Percentiles rank a stretch among this genome's conserved stretches.
Evolutionary conservation across 2,888 invertebrate genomes (phyloP).

Genomic region (Tortrix viridana): DNA sequence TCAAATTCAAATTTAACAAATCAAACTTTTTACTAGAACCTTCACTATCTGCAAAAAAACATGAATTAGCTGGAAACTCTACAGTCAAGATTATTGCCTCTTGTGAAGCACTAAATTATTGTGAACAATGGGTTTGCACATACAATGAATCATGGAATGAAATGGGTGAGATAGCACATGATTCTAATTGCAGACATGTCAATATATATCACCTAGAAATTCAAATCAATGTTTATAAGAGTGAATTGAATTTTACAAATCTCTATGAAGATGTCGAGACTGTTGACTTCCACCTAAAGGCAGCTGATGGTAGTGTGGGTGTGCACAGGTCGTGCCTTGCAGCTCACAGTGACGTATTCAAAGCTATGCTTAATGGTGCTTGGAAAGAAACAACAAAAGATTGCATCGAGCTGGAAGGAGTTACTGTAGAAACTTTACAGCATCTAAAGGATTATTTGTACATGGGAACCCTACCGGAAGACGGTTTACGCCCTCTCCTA

Average conservation of each 20-base stretch:
- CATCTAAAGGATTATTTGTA: constrained; percentile 11
- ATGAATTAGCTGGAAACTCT: constrained; percentile 1
- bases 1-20: constrained; percentile 15
- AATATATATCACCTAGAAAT: constrained; percentile 19
- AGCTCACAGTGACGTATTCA: constrained; percentile 13
- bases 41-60: background rate
- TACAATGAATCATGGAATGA: constrained; percentile 17
- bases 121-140: constrained; percentile 12
- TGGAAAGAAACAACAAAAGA: constrained; percentile 9
- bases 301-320: constrained; percentile 7
- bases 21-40: background rate
- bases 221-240: constrained; percentile 5
- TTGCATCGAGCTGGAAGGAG: constrained; percentile 5
- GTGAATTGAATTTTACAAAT: constrained; percentile 1
- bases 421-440: constrained; percentile 5
- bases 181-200: constrained; percentile 5
- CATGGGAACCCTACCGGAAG: constrained; percentile 2
- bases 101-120: constrained; percentile 1
- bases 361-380: constrained; percentile 3
- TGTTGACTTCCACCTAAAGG: constrained; percentile 2
- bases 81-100: background rate
- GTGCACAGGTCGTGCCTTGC: constrained; percentile 7
- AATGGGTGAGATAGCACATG: constrained; percentile 9
- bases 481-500: background rate
- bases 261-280: constrained; percentile 3